Evolutionary conservation across 2,888 invertebrate genomes (phyloP).

Genomic region (Andrena dorsata): DNA sequence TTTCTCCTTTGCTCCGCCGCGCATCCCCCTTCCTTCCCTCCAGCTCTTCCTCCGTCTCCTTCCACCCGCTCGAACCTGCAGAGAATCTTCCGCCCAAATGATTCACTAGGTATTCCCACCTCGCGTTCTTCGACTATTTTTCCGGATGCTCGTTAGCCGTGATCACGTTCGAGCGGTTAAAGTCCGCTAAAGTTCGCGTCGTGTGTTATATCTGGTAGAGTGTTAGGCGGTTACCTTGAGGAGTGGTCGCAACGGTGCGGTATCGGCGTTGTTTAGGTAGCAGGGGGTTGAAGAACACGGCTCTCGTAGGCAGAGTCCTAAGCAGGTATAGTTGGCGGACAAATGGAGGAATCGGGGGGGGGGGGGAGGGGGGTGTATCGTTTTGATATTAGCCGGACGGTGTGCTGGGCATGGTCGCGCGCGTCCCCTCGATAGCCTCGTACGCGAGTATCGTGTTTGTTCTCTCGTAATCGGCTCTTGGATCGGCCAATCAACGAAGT

Average conservation of each 20-base stretch:
- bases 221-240: background rate
- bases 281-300: background rate
- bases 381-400: background rate
- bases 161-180: slow-evolving; percentile 22
- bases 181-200: background rate
- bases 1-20: slow-evolving; percentile 43
- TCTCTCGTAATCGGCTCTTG: slow-evolving; percentile 65
- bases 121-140: slow-evolving; percentile 11
- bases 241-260: slow-evolving; percentile 3
- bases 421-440: slow-evolving; percentile 6
- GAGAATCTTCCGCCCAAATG: slow-evolving; percentile 54
- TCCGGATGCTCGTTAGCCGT: slow-evolving; percentile 19
- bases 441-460: slow-evolving; percentile 30
- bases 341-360: background rate
- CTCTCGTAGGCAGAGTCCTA: slow-evolving; percentile 11
- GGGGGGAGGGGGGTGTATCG: no score
- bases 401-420: slow-evolving; percentile 11
- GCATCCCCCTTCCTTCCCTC: slow-evolving; percentile 45
- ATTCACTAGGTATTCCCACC: slow-evolving; percentile 51
- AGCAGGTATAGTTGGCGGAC: no score
- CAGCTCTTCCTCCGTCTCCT: slow-evolving; percentile 49
- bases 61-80: slow-evolving; percentile 35
- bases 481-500: slow-evolving; percentile 72
- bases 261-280: slow-evolving; percentile 17
- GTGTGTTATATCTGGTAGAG: background rate